A percentile compares a stretch with the other conserved stretches of the same genome.
These are phyloP conservation scores for Vidua macroura DNA, from an alignment of 2,113 vertebrate genomes.

Conservation along the genomic window DNA sequence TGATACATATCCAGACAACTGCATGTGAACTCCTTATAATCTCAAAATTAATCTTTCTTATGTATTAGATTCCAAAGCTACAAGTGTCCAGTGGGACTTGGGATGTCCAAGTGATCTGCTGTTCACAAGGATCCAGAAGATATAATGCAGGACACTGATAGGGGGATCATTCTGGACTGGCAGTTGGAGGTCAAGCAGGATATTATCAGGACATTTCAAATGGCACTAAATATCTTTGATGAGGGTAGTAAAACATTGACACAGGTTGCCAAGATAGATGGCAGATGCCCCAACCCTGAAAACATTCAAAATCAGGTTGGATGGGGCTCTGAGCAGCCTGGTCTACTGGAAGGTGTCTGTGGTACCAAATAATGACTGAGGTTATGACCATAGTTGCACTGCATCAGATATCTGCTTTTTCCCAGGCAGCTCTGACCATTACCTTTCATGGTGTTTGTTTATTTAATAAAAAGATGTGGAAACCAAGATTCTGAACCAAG, in stretches of 20 bases:
- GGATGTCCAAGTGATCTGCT: background rate
- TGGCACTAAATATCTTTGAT: background rate
- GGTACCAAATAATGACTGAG: background rate
- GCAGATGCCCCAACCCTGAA: background rate
- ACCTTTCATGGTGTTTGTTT: background rate
- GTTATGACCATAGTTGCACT: background rate
- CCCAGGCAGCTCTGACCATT: background rate
- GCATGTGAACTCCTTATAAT: rapidly evolving
- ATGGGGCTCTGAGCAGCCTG: background rate
- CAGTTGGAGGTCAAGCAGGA: background rate
- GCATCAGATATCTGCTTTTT: background rate
- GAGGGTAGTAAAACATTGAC: background rate
- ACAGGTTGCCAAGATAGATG: background rate
- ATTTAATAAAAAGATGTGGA: background rate
- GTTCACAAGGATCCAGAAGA: background rate
- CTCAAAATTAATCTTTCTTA: background rate
- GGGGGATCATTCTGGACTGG: background rate
- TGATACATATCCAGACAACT: background rate
- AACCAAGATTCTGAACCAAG: background rate
- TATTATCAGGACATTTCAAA: background rate
- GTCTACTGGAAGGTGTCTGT: background rate
- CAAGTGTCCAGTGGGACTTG: background rate
- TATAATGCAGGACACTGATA: background rate
- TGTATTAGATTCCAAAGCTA: background rate
- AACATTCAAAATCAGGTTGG: background rate